Evolutionary conservation across 2,888 invertebrate genomes (phyloP), one percentile per base, ranked within the genome.

Genomic region (Drosophila atroscutellata): DNA sequence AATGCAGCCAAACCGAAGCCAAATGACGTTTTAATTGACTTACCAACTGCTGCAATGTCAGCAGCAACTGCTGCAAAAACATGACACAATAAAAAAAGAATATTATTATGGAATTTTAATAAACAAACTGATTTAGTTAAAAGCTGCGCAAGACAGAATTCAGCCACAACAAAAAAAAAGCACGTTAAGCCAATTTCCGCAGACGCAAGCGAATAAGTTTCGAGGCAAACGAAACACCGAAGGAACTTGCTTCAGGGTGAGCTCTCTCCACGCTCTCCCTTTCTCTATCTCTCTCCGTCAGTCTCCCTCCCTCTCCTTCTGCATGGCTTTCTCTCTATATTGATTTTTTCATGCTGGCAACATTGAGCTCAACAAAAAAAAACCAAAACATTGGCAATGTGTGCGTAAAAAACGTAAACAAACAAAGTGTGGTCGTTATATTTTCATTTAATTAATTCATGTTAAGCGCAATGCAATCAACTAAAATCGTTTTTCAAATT

Each of bases 1-100:
- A 59, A 65, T 72, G 52, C 79, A 71, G 68, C 60, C 76, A 60
- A 64, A 83, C 45, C 61, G 77, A 72, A 69, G 84, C 75, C 84
- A 88, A 77, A 70, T 85, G 82, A 28, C 72, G 66, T 72, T 77
- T 81, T 89, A 86, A 86, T 89, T 89, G 85, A 89, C 76, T 89
- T 89, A 84, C 68, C 36, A 78, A 60, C 60, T 57, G 69, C 68
- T 78, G 85, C 32, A 86, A 68, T 52, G 82, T 76, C 56, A 60
- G 47, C n/a, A 84, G 52, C 80, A 80, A 72, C 87, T 89, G 88
- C 55, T 60, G 39, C 20, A 42, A 86, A 57, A 81, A 69, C 85
- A 86, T 85, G 30, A 67, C 58, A 51, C 28, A 71, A 70, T 42
- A 26, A 34, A 50, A 45, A 47, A 52, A 49, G 15, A 45, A 51